phyloP scores from a whole-genome alignment of 23 tunicate genomes.

The Trididemnum clinides region DNA sequence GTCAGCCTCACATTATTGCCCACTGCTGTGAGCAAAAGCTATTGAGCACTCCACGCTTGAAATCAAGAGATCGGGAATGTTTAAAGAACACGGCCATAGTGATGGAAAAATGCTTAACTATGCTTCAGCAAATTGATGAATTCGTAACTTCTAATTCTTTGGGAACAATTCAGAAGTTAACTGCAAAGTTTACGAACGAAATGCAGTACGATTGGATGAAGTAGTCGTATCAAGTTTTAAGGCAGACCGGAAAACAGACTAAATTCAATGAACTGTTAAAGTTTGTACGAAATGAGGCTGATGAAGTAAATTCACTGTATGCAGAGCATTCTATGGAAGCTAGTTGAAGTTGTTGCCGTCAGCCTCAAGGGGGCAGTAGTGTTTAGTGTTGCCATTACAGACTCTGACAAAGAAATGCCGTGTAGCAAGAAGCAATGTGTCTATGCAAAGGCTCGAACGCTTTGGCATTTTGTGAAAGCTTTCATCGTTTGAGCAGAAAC shows the following conservation, averaged over 20 bases:
- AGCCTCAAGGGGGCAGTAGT: neutral
- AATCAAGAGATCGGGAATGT: neutral
- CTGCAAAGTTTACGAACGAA: neutral
- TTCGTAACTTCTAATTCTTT: neutral
- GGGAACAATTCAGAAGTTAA: neutral
- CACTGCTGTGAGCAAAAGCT: neutral
- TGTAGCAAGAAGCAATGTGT: neutral
- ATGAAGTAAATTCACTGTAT: too few relatives aligned
- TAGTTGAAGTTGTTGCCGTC: too few relatives aligned
- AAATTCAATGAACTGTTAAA: neutral
- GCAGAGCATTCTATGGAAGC: too few relatives aligned
- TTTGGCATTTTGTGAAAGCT: neutral
- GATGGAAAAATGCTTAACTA: neutral
- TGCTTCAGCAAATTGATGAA: neutral
- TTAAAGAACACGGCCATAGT: neutral
- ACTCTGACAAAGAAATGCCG: neutral
- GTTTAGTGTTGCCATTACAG: neutral
- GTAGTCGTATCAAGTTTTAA: neutral
- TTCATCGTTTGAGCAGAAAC: neutral
- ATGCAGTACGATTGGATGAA: too few relatives aligned
- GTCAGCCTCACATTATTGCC: neutral
- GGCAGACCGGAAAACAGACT: too few relatives aligned
- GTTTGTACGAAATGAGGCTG: neutral
- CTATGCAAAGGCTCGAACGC: neutral
- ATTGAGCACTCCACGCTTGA: neutral